Evolutionary conservation across 2,888 invertebrate genomes (phyloP), one percentile per base, ranked within the genome.

Genomic region (Drosophila cracens): DNA sequence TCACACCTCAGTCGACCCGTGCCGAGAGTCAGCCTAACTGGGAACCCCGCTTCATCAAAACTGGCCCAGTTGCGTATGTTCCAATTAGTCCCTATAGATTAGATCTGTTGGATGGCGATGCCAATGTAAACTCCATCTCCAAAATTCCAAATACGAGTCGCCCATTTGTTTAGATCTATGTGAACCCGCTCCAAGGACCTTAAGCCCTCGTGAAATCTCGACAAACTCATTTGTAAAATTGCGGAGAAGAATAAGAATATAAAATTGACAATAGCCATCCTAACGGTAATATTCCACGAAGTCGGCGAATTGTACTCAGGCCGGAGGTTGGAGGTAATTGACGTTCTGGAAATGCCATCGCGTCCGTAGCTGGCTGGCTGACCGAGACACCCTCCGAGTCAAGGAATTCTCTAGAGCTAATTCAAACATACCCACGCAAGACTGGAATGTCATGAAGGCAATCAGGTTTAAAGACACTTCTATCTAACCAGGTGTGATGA

Each of bases 361-460:
- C 49, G 36, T 2, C 75, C 72, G 21, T 72, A 72, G 72, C 66
- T 48, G 54, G 72, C 40, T 72, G 75, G 72, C 58, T 75, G 2
- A 71, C 72, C 11, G 31, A 66, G 5, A 59, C 33, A 10, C 48
- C 66, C 1, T 56, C 67, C 5, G 61, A 72, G 4, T 29, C 59
- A 13, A 58, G 21, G 6, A 53, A 58, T 0, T 71, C 77, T 25
- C 46, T 75, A 8, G 54, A 59, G 8, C 7, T 75, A 73, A 64
- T 25, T 59, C 68, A 18, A 34, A 46, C 4, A 43, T 77, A 34
- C 59, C 56, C 10, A 51, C 33, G 11, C n/a, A 8, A 10, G 38
- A 49, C 31, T 77, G 78, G 60, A 57, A 63, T 18, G 38, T 72
- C 11, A 72, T 77, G 21, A 72, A 77, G 38, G 67, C 73, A 25